phyloP scores from a whole-genome alignment of 2,888 invertebrate genomes.

The Amiota minor region DNA sequence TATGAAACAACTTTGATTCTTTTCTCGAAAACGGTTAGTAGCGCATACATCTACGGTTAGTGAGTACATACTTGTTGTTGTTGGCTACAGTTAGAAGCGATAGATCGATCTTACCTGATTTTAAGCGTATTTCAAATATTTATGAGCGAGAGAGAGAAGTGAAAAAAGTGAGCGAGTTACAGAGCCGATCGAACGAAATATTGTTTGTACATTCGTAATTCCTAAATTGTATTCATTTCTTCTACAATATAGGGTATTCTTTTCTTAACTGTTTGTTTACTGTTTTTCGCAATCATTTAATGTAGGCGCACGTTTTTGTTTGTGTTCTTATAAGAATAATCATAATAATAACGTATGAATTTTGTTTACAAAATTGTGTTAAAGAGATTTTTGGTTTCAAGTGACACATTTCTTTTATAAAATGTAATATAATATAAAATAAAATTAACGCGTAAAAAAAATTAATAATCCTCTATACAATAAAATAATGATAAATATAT shows the following conservation, averaged over 20 bases:
- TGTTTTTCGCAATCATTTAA: no score
- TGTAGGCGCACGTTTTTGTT: no score
- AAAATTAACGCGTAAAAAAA: no score
- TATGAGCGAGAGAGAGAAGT: no score
- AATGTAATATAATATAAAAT: not conserved
- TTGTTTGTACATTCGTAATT: no score
- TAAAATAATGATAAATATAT: slow-evolving; percentile 10
- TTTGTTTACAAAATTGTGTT: not conserved
- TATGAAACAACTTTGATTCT: not conserved
- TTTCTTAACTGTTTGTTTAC: no score
- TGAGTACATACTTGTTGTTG: not conserved
- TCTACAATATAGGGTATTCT: no score
- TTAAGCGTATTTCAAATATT: not conserved
- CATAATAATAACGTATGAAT: no score
- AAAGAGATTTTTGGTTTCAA: slow-evolving; percentile 30
- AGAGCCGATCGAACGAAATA: no score
- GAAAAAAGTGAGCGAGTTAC: no score
- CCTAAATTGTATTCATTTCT: no score
- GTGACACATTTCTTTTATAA: slow-evolving; percentile 25
- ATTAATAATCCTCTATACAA: slow-evolving; percentile 2
- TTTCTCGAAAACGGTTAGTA: not conserved
- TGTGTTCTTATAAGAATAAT: no score
- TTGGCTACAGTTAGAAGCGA: not conserved
- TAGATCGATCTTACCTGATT: slow-evolving; percentile 11
- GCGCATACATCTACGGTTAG: not conserved